Base-by-base conservation (phyloP, 64 coral and sea anemone genomes). In the Orbicella faveolata region DNA sequence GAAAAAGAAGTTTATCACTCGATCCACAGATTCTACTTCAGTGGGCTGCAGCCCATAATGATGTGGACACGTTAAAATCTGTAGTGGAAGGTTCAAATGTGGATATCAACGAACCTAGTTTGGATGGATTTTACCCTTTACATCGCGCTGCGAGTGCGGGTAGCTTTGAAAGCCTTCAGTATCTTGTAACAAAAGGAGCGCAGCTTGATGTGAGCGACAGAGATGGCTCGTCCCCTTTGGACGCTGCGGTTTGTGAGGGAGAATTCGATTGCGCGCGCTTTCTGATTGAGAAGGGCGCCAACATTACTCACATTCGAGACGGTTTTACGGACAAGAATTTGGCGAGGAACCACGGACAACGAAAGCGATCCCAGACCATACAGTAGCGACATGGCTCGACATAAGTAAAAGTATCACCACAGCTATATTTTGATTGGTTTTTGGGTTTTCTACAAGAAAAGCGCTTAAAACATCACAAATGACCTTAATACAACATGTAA, bases 181-280 rank as follows among this genome's bases (percentile, higher is more conserved):
- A 91, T 39, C 81, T 97, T 1, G 87, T 97, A 11, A 74, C 81
- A 52, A 90, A 91, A 74, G 95, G 95, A 1, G 95, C 95, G 0
- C 48, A 75, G 21, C 75, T 97, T 20, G 87, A 97, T 15, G 92
- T 97, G 6, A 77, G 75, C 34, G 92, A 93, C 63, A 83, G 74
- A 35, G 92, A 97, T 54, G 95, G 95, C 33, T 76, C 88, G 1
- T 97, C 95, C 1, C 91, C 95, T 13, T 54, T 97, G 9, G 95
- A 94, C 26, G 83, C 81, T 25, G 95, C 95, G 0, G 95, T 97
- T 6, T 52, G 62, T 6, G 95, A 97, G 73, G 95, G 95, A 10
- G 95, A 97, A 34, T 97, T 93, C 41, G 95, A 97, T 62, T 97
- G 95, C 25, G 95, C 95, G 4, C 70, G 79, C 1, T 90, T 94